Evolutionary conservation across 2,888 invertebrate species (phyloP), one percentile per base, ranked within the genome.

Genomic region (Arctia plantaginis): DNA sequence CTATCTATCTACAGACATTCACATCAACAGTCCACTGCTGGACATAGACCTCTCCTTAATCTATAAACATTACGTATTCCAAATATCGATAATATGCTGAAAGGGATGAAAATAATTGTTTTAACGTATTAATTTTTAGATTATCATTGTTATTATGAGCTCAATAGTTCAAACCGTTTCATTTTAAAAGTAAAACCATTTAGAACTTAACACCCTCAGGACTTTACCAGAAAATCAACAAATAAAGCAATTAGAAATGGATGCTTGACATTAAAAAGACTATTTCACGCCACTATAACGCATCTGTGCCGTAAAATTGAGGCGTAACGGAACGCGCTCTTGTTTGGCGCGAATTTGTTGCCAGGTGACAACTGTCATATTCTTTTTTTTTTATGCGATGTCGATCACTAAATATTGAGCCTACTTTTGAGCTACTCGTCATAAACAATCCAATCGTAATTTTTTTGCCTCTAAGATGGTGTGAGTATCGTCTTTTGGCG

Each of bases 261-360:
- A 84, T 89, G 87, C 89, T 91, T 89, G 87, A 86, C 86, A 82
- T 84, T 80, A 81, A 80, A 85, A 85, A 86, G 84, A 85, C 82
- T 83, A 83, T 85, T 85, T 89, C 89, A 91, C 89, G 90, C 87
- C 89, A 89, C 91, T 91, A 82, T 69, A 87, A 80, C 78, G 83
- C 92, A 92, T 92, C 92, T 92, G 92, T 88, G 84, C 88, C 92
- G 90, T 93, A 90, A 92, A 92, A 93, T 93, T 79, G 78, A 78
- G 84, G 70, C 77, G 82, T 83, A 83, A 84, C 82, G 79, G 80
- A 87, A 85, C 83, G 71, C 27, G 13, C 73, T 67, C 35, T 78
- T 77, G 78, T 82, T 82, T 77, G 83, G 84, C 85, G 87, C 82
- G 81, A 84, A 84, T 77, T 82, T 77, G 65, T 74, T 15, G 44